These are phyloP conservation scores for Lonchura striata DNA, from an alignment of 2,113 vertebrate genomes.

Conservation along the genomic window DNA sequence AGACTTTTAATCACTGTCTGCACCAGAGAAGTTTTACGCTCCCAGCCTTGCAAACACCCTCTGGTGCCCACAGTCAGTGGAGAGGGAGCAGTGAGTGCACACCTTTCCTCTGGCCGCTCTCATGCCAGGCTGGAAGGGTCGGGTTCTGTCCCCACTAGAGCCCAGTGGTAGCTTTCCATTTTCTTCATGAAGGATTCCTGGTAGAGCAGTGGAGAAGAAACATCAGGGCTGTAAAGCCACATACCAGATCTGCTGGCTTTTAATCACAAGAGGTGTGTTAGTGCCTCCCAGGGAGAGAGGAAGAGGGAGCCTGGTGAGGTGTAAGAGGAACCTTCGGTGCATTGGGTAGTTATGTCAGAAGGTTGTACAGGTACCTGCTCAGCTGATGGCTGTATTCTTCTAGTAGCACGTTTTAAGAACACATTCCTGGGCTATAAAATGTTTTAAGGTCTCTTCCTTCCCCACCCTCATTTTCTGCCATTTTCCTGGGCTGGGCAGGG, in stretches of 20 bases:
- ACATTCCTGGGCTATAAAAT: neutral
- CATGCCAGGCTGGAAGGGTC: neutral
- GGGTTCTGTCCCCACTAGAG: neutral
- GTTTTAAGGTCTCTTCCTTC: neutral
- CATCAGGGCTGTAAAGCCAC: neutral
- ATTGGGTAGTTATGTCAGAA: neutral
- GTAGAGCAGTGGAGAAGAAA: neutral
- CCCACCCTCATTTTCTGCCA: neutral
- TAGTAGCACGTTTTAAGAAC: neutral
- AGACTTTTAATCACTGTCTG: conserved; percentile 1
- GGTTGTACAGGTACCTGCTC: neutral
- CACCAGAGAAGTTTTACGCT: neutral
- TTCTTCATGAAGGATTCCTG: neutral
- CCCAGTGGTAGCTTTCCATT: neutral
- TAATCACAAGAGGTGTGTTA: neutral
- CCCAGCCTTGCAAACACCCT: neutral
- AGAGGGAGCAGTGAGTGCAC: neutral
- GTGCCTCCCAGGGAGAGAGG: neutral
- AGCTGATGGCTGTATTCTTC: neutral
- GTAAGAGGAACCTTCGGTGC: neutral
- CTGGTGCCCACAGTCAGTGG: neutral
- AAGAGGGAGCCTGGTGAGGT: neutral
- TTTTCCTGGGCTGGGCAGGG: neutral
- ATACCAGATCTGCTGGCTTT: neutral
- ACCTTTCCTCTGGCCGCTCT: neutral